Conservation (phyloP, 2,113 vertebrate genomes). For the Brienomyrus longianalis region DNA sequence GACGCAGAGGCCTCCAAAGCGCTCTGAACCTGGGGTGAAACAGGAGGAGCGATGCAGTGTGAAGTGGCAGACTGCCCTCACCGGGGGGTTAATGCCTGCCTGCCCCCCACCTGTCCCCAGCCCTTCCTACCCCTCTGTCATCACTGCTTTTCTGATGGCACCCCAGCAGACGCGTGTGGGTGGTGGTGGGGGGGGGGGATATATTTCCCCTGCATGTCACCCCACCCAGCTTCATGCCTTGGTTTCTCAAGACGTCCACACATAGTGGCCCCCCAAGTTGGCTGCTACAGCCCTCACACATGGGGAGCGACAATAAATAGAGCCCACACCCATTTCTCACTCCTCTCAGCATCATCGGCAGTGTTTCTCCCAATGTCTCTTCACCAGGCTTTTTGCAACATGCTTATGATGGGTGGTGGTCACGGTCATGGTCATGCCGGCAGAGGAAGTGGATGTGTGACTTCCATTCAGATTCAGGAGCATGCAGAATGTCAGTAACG, state of each 20-base stretch:
- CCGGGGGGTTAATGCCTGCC: background rate
- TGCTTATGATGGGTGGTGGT: conserved; percentile 41
- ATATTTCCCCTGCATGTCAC: conserved; percentile 33
- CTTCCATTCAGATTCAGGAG: conserved; percentile 53
- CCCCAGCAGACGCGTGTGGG: conserved; percentile 29
- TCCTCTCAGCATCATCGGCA: conserved; percentile 36
- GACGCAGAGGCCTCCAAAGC: conserved; percentile 21
- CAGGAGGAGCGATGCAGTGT: conserved; percentile 15
- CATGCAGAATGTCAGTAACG: conserved; percentile 27
- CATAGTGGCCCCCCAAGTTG: conserved; percentile 30
- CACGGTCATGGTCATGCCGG: conserved; percentile 30
- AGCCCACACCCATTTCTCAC: conserved; percentile 44
- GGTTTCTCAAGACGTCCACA: conserved; percentile 43
- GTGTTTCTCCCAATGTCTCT: background rate
- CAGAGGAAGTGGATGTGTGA: conserved; percentile 42
- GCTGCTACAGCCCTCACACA: background rate
- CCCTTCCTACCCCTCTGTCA: conserved; percentile 21
- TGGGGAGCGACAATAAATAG: conserved; percentile 40
- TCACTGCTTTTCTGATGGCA: conserved; percentile 14
- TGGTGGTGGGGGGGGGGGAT: conserved; percentile 21
- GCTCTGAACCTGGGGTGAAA: conserved; percentile 2
- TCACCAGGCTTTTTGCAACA: conserved; percentile 28
- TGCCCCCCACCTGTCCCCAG: background rate
- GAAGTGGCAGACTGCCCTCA: conserved; percentile 16
- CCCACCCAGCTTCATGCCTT: conserved; percentile 29